Base-by-base conservation (phyloP, 2,888 invertebrate genomes). In the Cyaniris semiargus region DNA sequence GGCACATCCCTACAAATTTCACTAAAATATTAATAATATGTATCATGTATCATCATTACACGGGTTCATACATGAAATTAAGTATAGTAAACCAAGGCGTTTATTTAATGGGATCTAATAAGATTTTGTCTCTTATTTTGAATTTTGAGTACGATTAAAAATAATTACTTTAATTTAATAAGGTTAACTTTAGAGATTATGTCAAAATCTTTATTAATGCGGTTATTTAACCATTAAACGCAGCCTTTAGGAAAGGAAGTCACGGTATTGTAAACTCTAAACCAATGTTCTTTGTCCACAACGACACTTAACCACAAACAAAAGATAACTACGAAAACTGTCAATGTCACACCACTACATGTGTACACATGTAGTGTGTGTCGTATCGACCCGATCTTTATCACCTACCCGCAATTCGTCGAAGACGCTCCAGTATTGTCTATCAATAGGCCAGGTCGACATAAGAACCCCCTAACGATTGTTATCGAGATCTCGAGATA, bases 391-490 rank as follows among this genome's bases (percentile, higher is more conserved):
- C 53, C 27, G 74, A 74, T 74, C 18, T 74, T 48, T 74, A 74
- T 74, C 74, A 74, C 48, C 74, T 74, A 74, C 53, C 74, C 48
- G 53, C 74, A 74, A 53, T 44, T 34, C 10, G n/a, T 70, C 70
- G 71, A 71, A 76, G 70, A 71, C 53, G 71, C 76, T 76, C 56
- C 76, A 71, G 76, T 66, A 27, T 23, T 48, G 75, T 48, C 76
- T 76, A 38, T 79, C 80, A 79, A 81, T 79, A 79, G 81, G 77
- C 75, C 81, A 79, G 80, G 81, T 81, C 81, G 79, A 79, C 81
- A 77, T 79, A 79, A 81, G 80, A 80, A 79, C 79, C 76, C 77
- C 78, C 78, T 78, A 78, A 78, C 76, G 76, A 48, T 66, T 77
- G 80, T 76, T 79, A 79, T 81, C 79, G 72, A 48, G 78, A 80